Percentiles rank a stretch among this genome's conserved stretches.
phyloP scores from a whole-genome alignment of 2,797 vertebrate genomes.

The Onychomys arenicola region DNA sequence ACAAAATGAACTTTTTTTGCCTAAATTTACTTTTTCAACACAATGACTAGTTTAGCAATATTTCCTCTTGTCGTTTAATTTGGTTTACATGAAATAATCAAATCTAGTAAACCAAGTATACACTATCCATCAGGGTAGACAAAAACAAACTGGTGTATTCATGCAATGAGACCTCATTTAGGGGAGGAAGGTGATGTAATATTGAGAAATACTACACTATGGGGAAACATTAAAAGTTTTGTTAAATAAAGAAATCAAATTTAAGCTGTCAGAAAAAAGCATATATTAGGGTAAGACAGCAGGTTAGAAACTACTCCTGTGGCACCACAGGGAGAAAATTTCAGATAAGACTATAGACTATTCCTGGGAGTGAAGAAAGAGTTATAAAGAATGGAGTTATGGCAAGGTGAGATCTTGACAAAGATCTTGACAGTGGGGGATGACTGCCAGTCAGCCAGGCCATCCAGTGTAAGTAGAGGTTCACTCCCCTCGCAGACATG shows the following conservation, averaged over 20 bases:
- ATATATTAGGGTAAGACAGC: neutral
- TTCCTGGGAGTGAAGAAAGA: neutral
- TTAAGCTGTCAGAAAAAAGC: neutral
- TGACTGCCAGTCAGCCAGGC: too few relatives aligned
- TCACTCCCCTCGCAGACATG: neutral
- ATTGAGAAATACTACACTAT: neutral
- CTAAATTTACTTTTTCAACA: neutral
- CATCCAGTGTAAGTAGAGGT: neutral
- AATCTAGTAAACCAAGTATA: neutral
- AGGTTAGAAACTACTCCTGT: neutral
- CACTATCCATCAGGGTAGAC: neutral
- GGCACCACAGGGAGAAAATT: neutral
- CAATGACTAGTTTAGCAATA: constrained; percentile 10
- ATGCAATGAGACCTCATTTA: neutral
- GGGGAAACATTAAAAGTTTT: neutral
- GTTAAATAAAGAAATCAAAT: neutral
- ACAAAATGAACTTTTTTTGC: constrained; percentile 14
- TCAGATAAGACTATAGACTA: neutral
- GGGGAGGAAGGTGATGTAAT: neutral
- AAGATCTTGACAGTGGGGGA: neutral
- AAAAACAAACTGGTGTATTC: neutral
- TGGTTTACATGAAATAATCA: neutral
- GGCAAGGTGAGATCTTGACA: neutral
- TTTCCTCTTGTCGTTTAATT: neutral
- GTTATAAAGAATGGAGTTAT: neutral